Base-by-base conservation (phyloP, 2,797 vertebrate genomes). In the Florisuga fusca region DNA sequence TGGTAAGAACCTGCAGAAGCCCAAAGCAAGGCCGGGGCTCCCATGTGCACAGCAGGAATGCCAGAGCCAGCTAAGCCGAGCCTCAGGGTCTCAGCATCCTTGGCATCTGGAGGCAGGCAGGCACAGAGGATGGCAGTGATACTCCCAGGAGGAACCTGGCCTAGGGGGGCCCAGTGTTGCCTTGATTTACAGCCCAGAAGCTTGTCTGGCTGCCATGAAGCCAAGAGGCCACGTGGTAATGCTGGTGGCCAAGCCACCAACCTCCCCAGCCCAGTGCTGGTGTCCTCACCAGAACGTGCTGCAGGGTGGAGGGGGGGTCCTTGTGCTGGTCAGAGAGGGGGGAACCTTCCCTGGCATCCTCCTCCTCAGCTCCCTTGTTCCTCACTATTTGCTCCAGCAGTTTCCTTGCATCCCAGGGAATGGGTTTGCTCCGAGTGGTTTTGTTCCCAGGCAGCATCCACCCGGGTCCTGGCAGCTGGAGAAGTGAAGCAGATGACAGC, bases 91-190 rank as follows among this genome's bases (percentile, higher is more conserved):
- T 4, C 23, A 18, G 33, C 50, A 38, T 21, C 78, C 50, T 41
- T 0, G 0, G 7, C 21, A 0, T 0, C 34, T 0, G 1, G 38
- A 16, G 33, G 17, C 64, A 63, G 43, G 25, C 3, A 4, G 73
- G n/a, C 17, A 10, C 48, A 45, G 71, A 46, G 67, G 29, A 9
- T 21, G 58, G 74, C 54, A 58, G 46, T 6, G 59, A 26, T 3
- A 7, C 6, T 84, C 43, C 85, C 3, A 1, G 14, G 15, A 59
- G 27, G 43, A 5, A 14, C 14, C 34, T 19, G 54, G 31, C 4
- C 50, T 50, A 29, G 9, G 19, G 10, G 17, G 59, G 22, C 20
- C 25, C 4, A 4, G 31, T 12, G 19, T 10, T 55, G 22, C 57
- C 58, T 34, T 13, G 33, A 43, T 55, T 20, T 54, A 5, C 13